These are phyloP conservation scores for Microvelia longipes DNA, from an alignment of 1,140 invertebrate species.

Conservation along the genomic window DNA sequence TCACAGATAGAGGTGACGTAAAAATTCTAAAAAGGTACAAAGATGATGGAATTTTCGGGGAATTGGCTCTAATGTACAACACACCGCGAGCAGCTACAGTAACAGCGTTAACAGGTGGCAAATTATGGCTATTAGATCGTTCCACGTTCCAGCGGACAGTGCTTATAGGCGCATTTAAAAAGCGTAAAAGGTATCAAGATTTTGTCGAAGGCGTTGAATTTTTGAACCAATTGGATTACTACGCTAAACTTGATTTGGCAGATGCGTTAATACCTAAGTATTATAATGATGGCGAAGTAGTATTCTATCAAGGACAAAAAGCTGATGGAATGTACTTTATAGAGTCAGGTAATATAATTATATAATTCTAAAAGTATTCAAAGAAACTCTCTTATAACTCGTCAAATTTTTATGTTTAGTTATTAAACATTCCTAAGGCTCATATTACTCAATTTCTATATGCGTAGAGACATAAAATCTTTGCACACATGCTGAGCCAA, in stretches of 20 bases:
- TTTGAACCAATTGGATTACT: slow-evolving; percentile 32
- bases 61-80: slow-evolving; percentile 92
- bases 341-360: too few species aligned
- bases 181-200: slow-evolving; percentile 88
- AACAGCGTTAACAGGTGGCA: slow-evolving; percentile 61
- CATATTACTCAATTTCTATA: too few species aligned
- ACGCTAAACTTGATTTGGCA: slow-evolving; percentile 89
- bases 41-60: slow-evolving; percentile 81
- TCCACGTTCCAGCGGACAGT: slow-evolving; percentile 88
- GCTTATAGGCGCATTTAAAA: slow-evolving; percentile 88
- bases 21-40: slow-evolving; percentile 72
- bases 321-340: slow-evolving; percentile 96
- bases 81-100: slow-evolving; percentile 87
- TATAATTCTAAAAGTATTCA: too few species aligned
- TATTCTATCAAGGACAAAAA: slow-evolving; percentile 81
- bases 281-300: slow-evolving; percentile 56
- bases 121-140: slow-evolving; percentile 91
- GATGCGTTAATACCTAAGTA: slow-evolving; percentile 74
- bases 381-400: too few species aligned
- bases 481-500: too few species aligned
- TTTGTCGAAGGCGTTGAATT: slow-evolving; percentile 85
- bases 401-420: too few species aligned
- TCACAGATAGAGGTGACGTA: slow-evolving; percentile 39
- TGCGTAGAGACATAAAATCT: too few species aligned
- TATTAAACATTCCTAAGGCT: too few species aligned